These are phyloP conservation scores for Xiphydria camelus DNA, from an alignment of 2,888 invertebrate genomes.

Conservation along the genomic window DNA sequence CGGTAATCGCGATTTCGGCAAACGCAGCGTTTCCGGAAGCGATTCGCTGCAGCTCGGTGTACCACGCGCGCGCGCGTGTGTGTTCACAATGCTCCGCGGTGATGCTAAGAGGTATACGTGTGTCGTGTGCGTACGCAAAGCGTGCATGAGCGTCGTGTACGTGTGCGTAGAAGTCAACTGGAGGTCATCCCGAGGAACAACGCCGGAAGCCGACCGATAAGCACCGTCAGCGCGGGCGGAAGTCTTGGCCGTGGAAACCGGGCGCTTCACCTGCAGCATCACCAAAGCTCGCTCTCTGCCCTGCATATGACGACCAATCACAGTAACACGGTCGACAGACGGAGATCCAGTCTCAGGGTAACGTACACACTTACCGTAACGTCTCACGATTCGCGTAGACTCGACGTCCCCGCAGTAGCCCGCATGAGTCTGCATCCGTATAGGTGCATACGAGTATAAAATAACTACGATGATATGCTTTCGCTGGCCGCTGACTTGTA, in stretches of 20 bases:
- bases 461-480: too few species aligned
- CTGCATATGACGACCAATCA: slow-evolving; percentile 50
- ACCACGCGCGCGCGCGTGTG: slow-evolving; percentile 47
- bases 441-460: too few species aligned
- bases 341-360: slow-evolving; percentile 61
- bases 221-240: slow-evolving; percentile 51
- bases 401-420: slow-evolving; percentile 2
- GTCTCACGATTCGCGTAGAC: slow-evolving; percentile 10
- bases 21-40: not conserved
- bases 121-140: slow-evolving; percentile 35
- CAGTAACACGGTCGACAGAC: slow-evolving; percentile 52
- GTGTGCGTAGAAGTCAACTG: slow-evolving; percentile 56
- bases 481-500: too few species aligned
- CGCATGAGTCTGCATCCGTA: too few species aligned
- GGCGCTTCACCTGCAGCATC: slow-evolving; percentile 49
- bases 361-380: slow-evolving; percentile 47
- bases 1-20: slow-evolving; percentile 1
- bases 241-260: slow-evolving; percentile 50
- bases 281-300: slow-evolving; percentile 50
- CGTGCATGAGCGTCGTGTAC: slow-evolving; percentile 52
- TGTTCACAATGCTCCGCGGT: too few species aligned
- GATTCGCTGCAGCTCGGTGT: slow-evolving; percentile 24
- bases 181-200: slow-evolving; percentile 55
- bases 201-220: slow-evolving; percentile 48
- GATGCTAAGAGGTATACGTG: slow-evolving; percentile 41